Conservation (phyloP, 2,888 invertebrate species). For the Escarpia spicata region DNA sequence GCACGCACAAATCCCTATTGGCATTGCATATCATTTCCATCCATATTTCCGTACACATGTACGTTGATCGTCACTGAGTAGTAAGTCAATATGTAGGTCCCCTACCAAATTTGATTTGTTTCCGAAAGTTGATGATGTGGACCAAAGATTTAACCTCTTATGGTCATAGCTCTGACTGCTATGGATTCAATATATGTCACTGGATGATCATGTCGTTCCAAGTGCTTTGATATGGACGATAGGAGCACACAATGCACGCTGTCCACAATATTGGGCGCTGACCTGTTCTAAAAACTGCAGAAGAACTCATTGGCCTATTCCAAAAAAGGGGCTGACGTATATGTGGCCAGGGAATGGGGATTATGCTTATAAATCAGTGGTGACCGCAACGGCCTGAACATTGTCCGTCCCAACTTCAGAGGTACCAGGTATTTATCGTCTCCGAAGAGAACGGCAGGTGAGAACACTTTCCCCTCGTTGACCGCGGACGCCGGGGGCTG, state of each 20-base stretch:
- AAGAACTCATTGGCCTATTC: not conserved
- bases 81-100: no score
- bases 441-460: not conserved
- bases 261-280: not conserved
- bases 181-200: no score
- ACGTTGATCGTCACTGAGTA: no score
- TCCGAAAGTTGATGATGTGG: no score
- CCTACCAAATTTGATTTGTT: no score
- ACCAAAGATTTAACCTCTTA: no score
- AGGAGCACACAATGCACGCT: not conserved
- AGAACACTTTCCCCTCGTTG: not conserved
- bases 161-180: no score
- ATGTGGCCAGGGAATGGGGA: not conserved
- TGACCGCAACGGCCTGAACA: not conserved
- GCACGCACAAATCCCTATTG: no score
- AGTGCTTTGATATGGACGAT: not conserved
- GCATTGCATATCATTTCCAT: no score
- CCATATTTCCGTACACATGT: no score
- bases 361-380: not conserved
- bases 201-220: not conserved
- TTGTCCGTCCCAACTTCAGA: not conserved
- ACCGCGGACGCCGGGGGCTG: not conserved
- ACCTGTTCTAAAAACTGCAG: not conserved
- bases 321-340: not conserved
- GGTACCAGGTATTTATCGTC: not conserved